These are phyloP conservation scores for Lerema accius DNA, from an alignment of 1,140 invertebrate genomes.

Conservation along the genomic window DNA sequence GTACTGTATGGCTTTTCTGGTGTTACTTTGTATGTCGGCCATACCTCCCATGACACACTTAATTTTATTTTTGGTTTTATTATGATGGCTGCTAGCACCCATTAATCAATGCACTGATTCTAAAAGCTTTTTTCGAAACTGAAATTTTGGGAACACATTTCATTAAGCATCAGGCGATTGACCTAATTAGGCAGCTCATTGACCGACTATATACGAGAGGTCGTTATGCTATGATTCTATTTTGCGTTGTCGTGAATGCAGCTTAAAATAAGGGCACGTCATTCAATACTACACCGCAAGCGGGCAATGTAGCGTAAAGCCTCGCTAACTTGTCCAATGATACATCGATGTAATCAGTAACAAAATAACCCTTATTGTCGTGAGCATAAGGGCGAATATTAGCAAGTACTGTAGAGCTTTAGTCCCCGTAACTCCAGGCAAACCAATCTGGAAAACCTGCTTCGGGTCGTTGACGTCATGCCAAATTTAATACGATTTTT, in stretches of 20 bases:
- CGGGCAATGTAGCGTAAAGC: slow-evolving; percentile 52
- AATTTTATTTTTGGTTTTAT: no score
- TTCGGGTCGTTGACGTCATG: slow-evolving; percentile 46
- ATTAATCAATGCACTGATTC: no score
- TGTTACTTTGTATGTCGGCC: no score
- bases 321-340: slow-evolving; percentile 19
- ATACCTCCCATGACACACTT: no score
- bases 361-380: slow-evolving; percentile 38
- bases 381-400: slow-evolving; percentile 24
- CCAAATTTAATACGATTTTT: slow-evolving; percentile 41
- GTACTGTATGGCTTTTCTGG: no score
- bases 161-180: no score
- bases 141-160: no score
- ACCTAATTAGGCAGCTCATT: no score
- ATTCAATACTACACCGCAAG: slow-evolving; percentile 58
- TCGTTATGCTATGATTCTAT: slow-evolving; percentile 22
- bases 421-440: slow-evolving; percentile 33
- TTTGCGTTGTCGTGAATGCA: slow-evolving; percentile 55
- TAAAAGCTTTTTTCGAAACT: no score
- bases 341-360: no score
- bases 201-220: no score
- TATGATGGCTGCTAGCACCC: no score
- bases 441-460: slow-evolving; percentile 47
- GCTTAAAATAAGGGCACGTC: slow-evolving; percentile 67
- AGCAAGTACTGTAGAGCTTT: slow-evolving; percentile 10